Evolutionary conservation across 2,888 invertebrate genomes (phyloP).

Genomic region (Drosophila atroscutellata): DNA sequence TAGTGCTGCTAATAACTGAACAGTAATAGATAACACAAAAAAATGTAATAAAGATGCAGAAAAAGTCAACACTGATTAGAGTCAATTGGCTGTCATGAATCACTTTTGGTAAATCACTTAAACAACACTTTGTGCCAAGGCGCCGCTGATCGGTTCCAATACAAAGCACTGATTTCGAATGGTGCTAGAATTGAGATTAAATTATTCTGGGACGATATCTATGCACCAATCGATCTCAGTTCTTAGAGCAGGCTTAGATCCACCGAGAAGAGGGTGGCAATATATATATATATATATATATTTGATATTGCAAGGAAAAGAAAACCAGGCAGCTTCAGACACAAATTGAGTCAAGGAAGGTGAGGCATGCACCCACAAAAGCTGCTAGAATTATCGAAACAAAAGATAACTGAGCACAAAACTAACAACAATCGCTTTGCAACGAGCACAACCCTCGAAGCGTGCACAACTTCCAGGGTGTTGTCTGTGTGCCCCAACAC

Average conservation of each 20-base stretch:
- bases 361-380: constrained; percentile 19
- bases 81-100: not conserved
- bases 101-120: constrained; percentile 16
- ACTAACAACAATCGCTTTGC: constrained; percentile 27
- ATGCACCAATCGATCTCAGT: constrained; percentile 84
- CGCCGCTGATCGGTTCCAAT: constrained; percentile 71
- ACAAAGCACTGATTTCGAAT: constrained; percentile 84
- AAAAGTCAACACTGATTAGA: not conserved
- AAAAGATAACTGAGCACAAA: not conserved
- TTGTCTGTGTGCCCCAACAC: constrained; percentile 58
- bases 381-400: constrained; percentile 26
- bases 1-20: not conserved
- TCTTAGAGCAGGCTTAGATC: constrained; percentile 54
- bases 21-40: not conserved
- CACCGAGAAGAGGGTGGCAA: constrained; percentile 31
- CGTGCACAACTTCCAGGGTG: constrained; percentile 43
- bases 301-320: constrained; percentile 12
- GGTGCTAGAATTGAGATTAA: constrained; percentile 81
- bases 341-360: constrained; percentile 12
- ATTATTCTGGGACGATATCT: constrained; percentile 63
- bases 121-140: constrained; percentile 12
- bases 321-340: constrained; percentile 2
- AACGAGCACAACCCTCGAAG: constrained; percentile 44
- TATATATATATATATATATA: constrained; percentile 1
- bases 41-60: not conserved